Evolutionary conservation across 2,888 invertebrate species (phyloP).

Genomic region (Callosobruchus maculatus): DNA sequence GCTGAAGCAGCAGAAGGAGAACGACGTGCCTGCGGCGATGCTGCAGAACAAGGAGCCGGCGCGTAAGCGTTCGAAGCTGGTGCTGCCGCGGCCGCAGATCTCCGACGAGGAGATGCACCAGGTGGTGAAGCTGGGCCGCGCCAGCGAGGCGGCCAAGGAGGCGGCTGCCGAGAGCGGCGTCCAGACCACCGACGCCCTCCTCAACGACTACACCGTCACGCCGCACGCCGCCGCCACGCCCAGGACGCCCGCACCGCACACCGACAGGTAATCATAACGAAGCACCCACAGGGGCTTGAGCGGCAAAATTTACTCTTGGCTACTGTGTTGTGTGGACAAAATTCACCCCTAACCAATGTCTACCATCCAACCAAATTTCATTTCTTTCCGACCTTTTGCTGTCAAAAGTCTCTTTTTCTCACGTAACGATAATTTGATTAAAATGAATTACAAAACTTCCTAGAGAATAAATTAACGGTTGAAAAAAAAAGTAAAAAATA

Average conservation of each 20-base stretch:
- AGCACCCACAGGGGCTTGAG: too few species aligned
- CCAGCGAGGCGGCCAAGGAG: slow-evolving; percentile 87
- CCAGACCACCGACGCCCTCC: slow-evolving; percentile 77
- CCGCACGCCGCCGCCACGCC: slow-evolving; percentile 69
- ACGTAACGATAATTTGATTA: too few species aligned
- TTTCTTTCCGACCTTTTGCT: too few species aligned
- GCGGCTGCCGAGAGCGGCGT: slow-evolving; percentile 74
- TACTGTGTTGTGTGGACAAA: too few species aligned
- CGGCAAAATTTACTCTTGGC: too few species aligned
- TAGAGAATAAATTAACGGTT: background rate
- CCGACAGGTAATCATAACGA: slow-evolving; percentile 55
- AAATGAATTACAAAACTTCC: too few species aligned
- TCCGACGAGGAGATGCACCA: slow-evolving; percentile 89
- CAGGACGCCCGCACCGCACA: slow-evolving; percentile 80
- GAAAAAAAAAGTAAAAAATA: too few species aligned
- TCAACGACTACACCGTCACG: slow-evolving; percentile 87
- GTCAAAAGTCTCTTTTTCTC: too few species aligned
- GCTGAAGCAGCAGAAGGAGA: slow-evolving; percentile 91
- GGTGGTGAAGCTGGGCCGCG: slow-evolving; percentile 88
- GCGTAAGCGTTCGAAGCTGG: slow-evolving; percentile 90
- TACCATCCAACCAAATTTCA: too few species aligned
- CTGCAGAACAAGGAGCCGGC: slow-evolving; percentile 84
- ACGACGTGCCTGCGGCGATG: slow-evolving; percentile 90
- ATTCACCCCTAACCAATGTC: too few species aligned
- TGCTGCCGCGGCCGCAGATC: slow-evolving; percentile 95